Percentiles rank a stretch among this genome's conserved stretches.
phyloP scores from a whole-genome alignment of 2,113 vertebrate genomes.

The Gallinago media region DNA sequence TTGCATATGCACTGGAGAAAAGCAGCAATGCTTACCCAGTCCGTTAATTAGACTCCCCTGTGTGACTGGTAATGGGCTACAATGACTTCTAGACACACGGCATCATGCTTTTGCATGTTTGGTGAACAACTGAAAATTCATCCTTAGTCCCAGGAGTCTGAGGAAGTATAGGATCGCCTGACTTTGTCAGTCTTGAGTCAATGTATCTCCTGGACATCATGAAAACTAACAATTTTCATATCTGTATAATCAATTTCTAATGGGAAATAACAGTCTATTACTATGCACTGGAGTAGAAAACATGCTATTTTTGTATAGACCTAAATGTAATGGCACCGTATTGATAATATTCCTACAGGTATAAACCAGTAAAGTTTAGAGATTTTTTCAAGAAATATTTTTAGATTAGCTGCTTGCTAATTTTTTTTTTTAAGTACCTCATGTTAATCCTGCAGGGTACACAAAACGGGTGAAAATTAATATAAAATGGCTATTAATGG shows the following conservation, averaged over 20 bases:
- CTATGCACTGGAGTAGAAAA: background rate
- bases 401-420: background rate
- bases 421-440: background rate
- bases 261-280: background rate
- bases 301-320: background rate
- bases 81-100: background rate
- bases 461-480: background rate
- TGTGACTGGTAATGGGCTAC: background rate
- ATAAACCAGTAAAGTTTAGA: background rate
- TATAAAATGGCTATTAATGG: background rate
- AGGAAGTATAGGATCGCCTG: background rate
- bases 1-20: background rate
- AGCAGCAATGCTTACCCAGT: background rate
- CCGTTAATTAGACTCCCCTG: background rate
- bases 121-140: background rate
- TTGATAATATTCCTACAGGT: background rate
- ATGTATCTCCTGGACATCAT: background rate
- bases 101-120: background rate
- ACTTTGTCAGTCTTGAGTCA: background rate
- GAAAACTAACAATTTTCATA: background rate
- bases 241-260: background rate
- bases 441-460: background rate
- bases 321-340: background rate
- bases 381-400: background rate
- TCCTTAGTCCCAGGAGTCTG: background rate